Conservation (phyloP, 2,113 vertebrate species). For the Tinamus guttatus region DNA sequence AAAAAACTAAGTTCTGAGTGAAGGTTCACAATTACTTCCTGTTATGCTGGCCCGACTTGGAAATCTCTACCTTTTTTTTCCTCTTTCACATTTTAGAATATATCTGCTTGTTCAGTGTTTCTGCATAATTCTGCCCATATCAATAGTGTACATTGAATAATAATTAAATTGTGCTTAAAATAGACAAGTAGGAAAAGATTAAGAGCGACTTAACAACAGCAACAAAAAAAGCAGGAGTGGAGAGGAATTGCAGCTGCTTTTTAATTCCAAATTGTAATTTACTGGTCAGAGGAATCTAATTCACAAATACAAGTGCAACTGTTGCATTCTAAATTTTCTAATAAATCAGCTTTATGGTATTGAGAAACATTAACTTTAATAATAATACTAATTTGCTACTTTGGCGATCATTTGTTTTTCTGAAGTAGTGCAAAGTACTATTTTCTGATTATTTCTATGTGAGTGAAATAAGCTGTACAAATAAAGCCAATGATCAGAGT, state of each 20-base stretch:
- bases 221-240: accelerated
- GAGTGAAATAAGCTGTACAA: background rate
- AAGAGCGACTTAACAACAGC: background rate
- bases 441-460: background rate
- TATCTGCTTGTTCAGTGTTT: slow-evolving; percentile 2
- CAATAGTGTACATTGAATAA: background rate
- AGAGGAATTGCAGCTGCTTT: background rate
- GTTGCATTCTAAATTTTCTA: background rate
- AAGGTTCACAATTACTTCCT: background rate
- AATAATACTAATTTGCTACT: background rate
- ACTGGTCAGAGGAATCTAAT: background rate
- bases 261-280: background rate
- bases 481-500: background rate
- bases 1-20: background rate
- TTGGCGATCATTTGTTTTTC: background rate
- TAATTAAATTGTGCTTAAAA: slow-evolving; percentile 3
- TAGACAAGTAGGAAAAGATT: background rate
- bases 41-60: background rate
- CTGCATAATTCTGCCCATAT: background rate
- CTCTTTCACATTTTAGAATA: background rate
- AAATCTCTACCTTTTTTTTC: background rate
- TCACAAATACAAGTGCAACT: background rate
- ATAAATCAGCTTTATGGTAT: background rate
- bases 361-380: background rate
- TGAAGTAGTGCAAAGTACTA: background rate